These are phyloP conservation scores for Brachirus orientalis DNA, from an alignment of 2,113 vertebrate species.

Conservation along the genomic window DNA sequence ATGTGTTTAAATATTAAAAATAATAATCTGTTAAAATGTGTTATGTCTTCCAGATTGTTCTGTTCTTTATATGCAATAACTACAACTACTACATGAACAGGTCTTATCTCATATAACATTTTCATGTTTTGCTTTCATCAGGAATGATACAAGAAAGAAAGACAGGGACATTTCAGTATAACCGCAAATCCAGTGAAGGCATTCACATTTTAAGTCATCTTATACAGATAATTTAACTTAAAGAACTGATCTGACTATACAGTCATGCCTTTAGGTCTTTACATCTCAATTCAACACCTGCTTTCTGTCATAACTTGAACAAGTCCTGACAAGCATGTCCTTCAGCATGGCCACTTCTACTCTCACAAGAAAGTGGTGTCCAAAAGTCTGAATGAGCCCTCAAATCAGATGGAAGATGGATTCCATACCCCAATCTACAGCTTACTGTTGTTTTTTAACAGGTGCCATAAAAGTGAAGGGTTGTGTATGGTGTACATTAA, in stretches of 20 bases:
- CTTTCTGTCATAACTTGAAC: slow-evolving; percentile 21
- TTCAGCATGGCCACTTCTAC: neutral
- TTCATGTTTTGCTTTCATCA: too few species aligned
- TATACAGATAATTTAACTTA: neutral
- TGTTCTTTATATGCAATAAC: too few species aligned
- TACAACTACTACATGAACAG: too few species aligned
- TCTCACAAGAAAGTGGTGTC: neutral
- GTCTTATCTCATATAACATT: too few species aligned
- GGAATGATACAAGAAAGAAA: neutral
- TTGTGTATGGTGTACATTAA: too few species aligned
- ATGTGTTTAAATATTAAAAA: too few species aligned
- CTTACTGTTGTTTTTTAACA: neutral
- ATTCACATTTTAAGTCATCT: neutral
- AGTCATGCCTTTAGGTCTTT: neutral
- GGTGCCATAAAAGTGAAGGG: too few species aligned
- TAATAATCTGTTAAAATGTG: too few species aligned
- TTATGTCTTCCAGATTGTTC: too few species aligned
- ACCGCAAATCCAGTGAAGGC: neutral
- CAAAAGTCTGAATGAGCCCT: too few species aligned
- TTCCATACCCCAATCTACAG: neutral
- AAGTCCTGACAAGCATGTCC: slow-evolving; percentile 39
- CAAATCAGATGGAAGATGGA: neutral
- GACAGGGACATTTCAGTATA: neutral
- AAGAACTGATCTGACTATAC: neutral
- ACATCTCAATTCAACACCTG: neutral